Evolutionary conservation across 2,113 vertebrate species (phyloP).

Genomic region (Colistium nudipinnis): DNA sequence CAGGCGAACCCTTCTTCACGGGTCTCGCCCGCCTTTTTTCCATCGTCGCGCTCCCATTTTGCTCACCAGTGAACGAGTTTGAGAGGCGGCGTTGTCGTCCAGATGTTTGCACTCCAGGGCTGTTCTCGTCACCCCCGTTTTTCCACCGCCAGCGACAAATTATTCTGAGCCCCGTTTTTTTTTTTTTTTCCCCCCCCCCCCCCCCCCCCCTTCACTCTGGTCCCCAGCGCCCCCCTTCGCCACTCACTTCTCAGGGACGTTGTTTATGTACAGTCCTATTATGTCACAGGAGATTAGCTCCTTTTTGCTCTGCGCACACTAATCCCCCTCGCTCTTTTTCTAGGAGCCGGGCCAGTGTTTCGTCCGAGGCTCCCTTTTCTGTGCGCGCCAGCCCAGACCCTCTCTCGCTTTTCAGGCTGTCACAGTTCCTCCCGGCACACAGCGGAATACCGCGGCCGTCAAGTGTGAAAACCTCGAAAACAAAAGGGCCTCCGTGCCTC

Average conservation of each 20-base stretch:
- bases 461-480: slow-evolving; percentile 79
- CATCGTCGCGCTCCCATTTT: neutral
- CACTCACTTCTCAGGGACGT: slow-evolving; percentile 71
- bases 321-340: slow-evolving; percentile 72
- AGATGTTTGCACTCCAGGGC: slow-evolving; percentile 42
- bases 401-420: slow-evolving; percentile 73
- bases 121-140: slow-evolving; percentile 29
- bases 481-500: slow-evolving; percentile 72
- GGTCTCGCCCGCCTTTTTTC: neutral
- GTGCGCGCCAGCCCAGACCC: slow-evolving; percentile 51
- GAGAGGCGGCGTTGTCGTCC: slow-evolving; percentile 12
- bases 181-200: too few relatives aligned
- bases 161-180: slow-evolving; percentile 52
- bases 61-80: slow-evolving; percentile 9
- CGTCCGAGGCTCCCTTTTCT: slow-evolving; percentile 67
- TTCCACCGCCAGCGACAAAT: slow-evolving; percentile 48
- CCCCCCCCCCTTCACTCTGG: too few relatives aligned
- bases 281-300: slow-evolving; percentile 80
- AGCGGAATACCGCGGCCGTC: slow-evolving; percentile 70
- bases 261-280: slow-evolving; percentile 83
- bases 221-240: too few relatives aligned
- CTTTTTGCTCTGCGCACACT: slow-evolving; percentile 68
- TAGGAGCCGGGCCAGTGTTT: slow-evolving; percentile 66
- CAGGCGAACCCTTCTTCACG: neutral
- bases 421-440: slow-evolving; percentile 52